phyloP scores from a whole-genome alignment of 2,797 vertebrate species.

The Cuculus canorus region DNA sequence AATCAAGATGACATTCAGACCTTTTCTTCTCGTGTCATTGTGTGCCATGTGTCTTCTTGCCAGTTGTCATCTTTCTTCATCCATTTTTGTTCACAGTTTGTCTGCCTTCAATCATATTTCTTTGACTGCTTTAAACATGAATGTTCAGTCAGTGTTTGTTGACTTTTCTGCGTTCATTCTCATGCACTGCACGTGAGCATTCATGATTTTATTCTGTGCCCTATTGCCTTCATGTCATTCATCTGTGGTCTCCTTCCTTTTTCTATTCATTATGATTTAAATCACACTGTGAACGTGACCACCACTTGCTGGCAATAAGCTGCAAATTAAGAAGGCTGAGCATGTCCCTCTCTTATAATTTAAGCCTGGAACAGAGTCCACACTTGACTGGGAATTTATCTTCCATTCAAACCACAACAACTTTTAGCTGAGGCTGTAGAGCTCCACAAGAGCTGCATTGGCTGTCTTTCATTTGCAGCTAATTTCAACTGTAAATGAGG shows the following conservation, averaged over 20 bases:
- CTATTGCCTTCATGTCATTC: neutral
- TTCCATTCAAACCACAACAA: neutral
- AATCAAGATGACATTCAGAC: neutral
- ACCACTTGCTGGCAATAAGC: neutral
- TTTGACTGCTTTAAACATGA: neutral
- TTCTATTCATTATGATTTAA: neutral
- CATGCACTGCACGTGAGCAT: neutral
- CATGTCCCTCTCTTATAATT: neutral
- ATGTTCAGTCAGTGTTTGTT: neutral
- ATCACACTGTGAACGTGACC: neutral
- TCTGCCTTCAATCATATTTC: neutral
- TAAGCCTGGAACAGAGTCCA: neutral
- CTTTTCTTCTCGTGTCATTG: neutral
- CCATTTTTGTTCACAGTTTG: neutral
- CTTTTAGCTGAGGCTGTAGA: neutral
- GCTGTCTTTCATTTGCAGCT: neutral
- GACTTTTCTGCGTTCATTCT: neutral
- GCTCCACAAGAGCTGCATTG: neutral
- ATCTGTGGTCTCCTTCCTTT: neutral
- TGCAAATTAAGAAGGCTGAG: neutral
- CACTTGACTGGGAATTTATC: neutral
- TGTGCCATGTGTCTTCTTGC: neutral
- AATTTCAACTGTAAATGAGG: neutral
- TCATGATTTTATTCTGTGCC: neutral
- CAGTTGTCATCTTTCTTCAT: neutral